A percentile compares a stretch with the other conserved stretches of the same genome.
Conservation (phyloP, 1,140 invertebrate genomes). For the Aleiodes sp. region DNA sequence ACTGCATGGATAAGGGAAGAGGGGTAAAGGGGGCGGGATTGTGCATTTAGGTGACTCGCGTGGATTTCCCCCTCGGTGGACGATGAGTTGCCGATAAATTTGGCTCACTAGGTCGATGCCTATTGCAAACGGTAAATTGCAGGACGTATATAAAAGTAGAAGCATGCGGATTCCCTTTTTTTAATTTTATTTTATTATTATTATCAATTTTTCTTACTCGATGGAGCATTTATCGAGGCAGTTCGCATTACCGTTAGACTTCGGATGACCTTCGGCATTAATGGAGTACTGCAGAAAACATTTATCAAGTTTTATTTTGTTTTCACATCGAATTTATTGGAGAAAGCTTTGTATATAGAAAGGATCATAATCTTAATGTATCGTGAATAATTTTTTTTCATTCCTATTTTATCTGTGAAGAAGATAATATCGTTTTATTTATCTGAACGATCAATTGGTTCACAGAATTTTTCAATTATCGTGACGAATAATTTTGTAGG, state of each 20-base stretch:
- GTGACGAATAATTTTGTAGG: no score
- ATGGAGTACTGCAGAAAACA: neutral
- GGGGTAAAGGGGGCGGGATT: neutral
- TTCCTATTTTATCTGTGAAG: no score
- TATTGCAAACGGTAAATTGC: neutral
- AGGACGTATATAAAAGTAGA: slow-evolving; percentile 1
- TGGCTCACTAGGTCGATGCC: neutral
- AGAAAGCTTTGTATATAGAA: neutral
- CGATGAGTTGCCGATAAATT: slow-evolving; percentile 17
- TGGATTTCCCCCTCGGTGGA: neutral
- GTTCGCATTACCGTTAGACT: neutral
- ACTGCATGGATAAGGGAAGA: neutral
- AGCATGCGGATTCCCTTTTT: no score
- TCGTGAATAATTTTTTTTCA: no score
- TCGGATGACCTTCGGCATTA: neutral
- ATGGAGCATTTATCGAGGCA: neutral
- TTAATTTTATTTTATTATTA: neutral
- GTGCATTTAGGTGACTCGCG: neutral
- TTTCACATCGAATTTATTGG: neutral
- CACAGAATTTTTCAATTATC: no score
- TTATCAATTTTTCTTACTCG: neutral
- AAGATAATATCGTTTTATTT: no score
- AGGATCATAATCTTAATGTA: no score
- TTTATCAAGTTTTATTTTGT: neutral
- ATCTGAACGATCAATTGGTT: no score